These are phyloP conservation scores for Apotomis turbidana DNA, from an alignment of 2,888 invertebrate genomes.

Conservation along the genomic window DNA sequence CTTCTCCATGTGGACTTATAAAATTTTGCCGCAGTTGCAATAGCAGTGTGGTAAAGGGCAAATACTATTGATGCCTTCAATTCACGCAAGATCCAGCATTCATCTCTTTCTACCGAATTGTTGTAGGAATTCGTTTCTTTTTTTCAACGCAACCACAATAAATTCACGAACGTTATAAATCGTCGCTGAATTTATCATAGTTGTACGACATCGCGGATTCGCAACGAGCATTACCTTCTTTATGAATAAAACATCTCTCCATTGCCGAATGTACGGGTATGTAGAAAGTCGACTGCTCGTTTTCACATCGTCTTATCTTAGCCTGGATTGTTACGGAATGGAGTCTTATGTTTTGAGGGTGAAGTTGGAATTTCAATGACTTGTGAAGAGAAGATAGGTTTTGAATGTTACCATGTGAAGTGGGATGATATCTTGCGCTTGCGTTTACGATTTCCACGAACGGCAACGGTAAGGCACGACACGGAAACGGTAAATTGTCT, in stretches of 20 bases:
- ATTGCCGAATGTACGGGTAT: conserved; percentile 52
- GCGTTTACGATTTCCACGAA: conserved; percentile 75
- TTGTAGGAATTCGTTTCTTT: background rate
- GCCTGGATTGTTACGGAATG: background rate
- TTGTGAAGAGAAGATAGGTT: background rate
- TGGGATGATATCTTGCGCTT: conserved; percentile 61
- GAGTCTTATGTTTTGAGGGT: background rate
- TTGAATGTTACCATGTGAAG: conserved; percentile 30
- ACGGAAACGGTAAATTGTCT: conserved; percentile 71
- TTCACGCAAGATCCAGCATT: background rate
- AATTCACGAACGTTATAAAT: conserved; percentile 21
- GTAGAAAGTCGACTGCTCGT: conserved; percentile 55
- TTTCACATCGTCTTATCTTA: conserved; percentile 10
- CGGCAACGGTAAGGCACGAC: conserved; percentile 57
- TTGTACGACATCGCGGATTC: conserved; percentile 39
- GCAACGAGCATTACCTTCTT: conserved; percentile 50
- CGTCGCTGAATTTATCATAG: conserved; percentile 39
- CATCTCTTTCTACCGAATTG: background rate
- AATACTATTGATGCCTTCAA: background rate
- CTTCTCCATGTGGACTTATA: too few relatives aligned
- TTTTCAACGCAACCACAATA: conserved; percentile 10
- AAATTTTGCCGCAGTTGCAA: background rate
- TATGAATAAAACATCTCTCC: conserved; percentile 64
- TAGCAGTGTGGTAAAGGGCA: background rate
- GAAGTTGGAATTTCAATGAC: background rate